Percentiles rank a stretch among this genome's conserved stretches.
These are phyloP conservation scores for Caenorhabditis auriculariae DNA, from an alignment of 2,888 invertebrate genomes.

Conservation along the genomic window DNA sequence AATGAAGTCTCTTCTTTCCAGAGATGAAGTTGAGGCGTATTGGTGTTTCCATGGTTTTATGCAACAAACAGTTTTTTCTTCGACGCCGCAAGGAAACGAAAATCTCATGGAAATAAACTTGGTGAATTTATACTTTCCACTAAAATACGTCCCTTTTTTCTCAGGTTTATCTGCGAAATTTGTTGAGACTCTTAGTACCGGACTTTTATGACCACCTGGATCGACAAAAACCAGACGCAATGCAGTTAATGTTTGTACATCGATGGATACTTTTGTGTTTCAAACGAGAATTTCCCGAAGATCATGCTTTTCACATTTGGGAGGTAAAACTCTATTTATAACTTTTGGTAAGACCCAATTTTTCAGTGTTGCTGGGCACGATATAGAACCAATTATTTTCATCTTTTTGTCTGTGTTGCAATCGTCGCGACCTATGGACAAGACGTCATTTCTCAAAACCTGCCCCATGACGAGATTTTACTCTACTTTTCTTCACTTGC, in stretches of 20 bases:
- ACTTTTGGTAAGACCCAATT: neutral
- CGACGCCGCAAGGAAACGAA: conserved; percentile 85
- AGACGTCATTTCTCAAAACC: conserved; percentile 82
- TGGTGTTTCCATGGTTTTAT: conserved; percentile 68
- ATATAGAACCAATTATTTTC: conserved; percentile 92
- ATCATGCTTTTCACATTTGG: conserved; percentile 59
- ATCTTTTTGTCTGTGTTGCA: conserved; percentile 87
- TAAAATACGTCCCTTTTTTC: neutral
- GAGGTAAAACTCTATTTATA: conserved; percentile 31
- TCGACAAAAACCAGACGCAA: conserved; percentile 72
- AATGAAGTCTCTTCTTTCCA: conserved; percentile 28
- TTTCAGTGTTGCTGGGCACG: conserved; percentile 91
- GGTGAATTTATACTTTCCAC: conserved; percentile 69
- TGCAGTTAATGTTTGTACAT: conserved; percentile 88
- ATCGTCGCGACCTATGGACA: conserved; percentile 82
- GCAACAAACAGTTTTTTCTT: conserved; percentile 81
- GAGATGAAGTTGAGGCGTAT: conserved; percentile 67
- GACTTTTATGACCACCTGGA: conserved; percentile 83
- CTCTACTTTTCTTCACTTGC: conserved; percentile 91
- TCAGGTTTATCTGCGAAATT: conserved; percentile 79
- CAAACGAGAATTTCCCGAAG: conserved; percentile 64
- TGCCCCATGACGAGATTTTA: conserved; percentile 90
- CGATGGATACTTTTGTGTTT: conserved; percentile 93
- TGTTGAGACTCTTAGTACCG: conserved; percentile 86
- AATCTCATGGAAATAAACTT: conserved; percentile 82